A percentile compares a stretch with the other conserved stretches of the same genome.
phyloP scores from a whole-genome alignment of 2,888 invertebrate species.

The Platycheirus rosarum region DNA sequence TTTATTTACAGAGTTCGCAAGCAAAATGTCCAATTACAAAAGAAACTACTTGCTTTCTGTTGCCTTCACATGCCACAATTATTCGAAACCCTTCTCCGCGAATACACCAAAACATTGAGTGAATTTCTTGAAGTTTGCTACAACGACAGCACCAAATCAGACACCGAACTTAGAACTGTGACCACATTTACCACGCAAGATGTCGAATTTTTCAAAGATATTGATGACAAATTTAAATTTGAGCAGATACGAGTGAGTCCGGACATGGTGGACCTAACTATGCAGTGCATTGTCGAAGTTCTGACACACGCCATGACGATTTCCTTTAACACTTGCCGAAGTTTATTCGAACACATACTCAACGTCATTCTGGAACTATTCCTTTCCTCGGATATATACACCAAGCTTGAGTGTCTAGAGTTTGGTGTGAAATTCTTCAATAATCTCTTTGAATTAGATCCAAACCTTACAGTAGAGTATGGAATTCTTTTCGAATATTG shows the following conservation, averaged over 20 bases:
- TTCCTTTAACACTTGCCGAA: slow-evolving; percentile 15
- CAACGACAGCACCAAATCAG: slow-evolving; percentile 1
- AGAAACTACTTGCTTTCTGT: slow-evolving; percentile 73
- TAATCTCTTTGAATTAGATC: slow-evolving; percentile 28
- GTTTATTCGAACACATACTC: slow-evolving; percentile 25
- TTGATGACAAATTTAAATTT: slow-evolving; percentile 36
- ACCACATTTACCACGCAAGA: slow-evolving; percentile 38
- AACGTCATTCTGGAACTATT: slow-evolving; percentile 44
- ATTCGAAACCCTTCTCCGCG: slow-evolving; percentile 24
- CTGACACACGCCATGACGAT: slow-evolving; percentile 24
- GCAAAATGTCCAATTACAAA: slow-evolving; percentile 78
- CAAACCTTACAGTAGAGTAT: slow-evolving; percentile 18
- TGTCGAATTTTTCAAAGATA: slow-evolving; percentile 49
- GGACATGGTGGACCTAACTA: slow-evolving; percentile 43
- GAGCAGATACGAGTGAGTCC: slow-evolving; percentile 23
- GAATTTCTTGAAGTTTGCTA: slow-evolving; percentile 48
- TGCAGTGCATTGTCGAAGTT: slow-evolving; percentile 50
- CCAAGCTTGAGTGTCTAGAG: slow-evolving; percentile 48
- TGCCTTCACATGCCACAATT: slow-evolving; percentile 53
- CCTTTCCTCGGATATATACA: slow-evolving; percentile 33
- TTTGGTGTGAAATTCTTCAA: slow-evolving; percentile 55
- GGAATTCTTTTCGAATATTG: slow-evolving; percentile 53
- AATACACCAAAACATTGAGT: slow-evolving; percentile 39
- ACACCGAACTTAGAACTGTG: slow-evolving; percentile 3
- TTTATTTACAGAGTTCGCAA: slow-evolving; percentile 76